Evolutionary conservation across 2,797 vertebrate species (phyloP).

Genomic region (Crossoptilon crossoptilon): DNA sequence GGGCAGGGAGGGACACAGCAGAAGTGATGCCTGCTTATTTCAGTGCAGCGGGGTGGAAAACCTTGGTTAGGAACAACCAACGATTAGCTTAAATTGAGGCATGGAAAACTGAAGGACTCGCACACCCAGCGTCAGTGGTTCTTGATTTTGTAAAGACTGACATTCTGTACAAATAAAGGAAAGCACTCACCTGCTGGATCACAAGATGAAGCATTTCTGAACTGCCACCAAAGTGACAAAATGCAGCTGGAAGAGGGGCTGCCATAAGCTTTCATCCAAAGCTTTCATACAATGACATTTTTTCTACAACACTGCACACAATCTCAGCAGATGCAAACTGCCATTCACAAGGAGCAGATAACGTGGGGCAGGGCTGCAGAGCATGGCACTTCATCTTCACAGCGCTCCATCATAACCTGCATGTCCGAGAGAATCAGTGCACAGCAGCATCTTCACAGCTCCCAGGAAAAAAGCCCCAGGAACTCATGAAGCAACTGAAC

Average conservation of each 20-base stretch:
- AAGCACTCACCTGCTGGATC: rapidly evolving
- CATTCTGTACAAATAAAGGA: rapidly evolving
- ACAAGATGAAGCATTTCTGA: rapidly evolving
- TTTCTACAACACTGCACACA: rapidly evolving
- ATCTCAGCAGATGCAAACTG: not conserved
- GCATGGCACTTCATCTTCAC: not conserved
- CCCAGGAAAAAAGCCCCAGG: not conserved
- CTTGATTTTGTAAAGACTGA: not conserved
- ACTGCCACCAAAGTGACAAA: not conserved
- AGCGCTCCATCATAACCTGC: rapidly evolving
- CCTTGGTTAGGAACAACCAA: too few relatives aligned
- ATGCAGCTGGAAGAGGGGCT: rapidly evolving
- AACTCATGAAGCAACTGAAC: not conserved
- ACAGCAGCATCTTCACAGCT: not conserved
- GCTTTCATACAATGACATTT: rapidly evolving
- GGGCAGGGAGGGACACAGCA: not conserved
- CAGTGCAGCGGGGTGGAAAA: not conserved
- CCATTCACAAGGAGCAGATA: not conserved
- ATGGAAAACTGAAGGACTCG: not conserved
- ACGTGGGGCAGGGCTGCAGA: rapidly evolving
- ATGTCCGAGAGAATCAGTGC: not conserved
- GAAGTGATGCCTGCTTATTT: rapidly evolving
- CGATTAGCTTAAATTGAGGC: not conserved
- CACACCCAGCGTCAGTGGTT: not conserved
- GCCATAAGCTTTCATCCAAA: rapidly evolving